These are phyloP conservation scores for Agrochola lychnidis DNA, from an alignment of 2,888 invertebrate species.

Conservation along the genomic window DNA sequence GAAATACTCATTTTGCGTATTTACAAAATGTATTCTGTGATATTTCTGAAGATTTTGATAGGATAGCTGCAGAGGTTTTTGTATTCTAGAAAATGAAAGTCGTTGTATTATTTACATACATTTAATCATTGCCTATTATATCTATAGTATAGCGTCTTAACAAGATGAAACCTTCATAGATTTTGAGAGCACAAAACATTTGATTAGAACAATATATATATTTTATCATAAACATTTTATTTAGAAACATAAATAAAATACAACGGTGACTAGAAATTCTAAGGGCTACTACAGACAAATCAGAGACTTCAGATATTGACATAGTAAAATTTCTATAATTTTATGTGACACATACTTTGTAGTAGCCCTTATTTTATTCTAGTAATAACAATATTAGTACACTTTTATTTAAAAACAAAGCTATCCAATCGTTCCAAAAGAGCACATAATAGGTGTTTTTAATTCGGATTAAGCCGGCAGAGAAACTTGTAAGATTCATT, in stretches of 20 bases:
- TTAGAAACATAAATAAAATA: conserved; percentile 58
- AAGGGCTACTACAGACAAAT: conserved; percentile 47
- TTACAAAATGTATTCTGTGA: background rate
- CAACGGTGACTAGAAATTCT: conserved; percentile 36
- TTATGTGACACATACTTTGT: conserved; percentile 5
- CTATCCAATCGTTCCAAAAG: conserved; percentile 24
- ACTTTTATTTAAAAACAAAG: conserved; percentile 33
- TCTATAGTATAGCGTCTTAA: conserved; percentile 80
- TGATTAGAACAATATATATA: conserved; percentile 61
- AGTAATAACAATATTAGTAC: conserved; percentile 49
- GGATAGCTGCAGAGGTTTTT: background rate
- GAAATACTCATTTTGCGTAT: background rate
- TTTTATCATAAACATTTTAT: conserved; percentile 64
- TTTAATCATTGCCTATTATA: conserved; percentile 82
- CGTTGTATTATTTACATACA: conserved; percentile 82
- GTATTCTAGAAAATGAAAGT: conserved; percentile 64
- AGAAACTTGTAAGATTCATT: conserved; percentile 71
- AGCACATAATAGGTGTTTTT: conserved; percentile 37
- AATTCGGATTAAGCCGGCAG: conserved; percentile 62
- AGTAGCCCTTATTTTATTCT: conserved; percentile 34
- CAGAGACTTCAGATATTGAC: background rate
- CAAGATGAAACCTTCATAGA: conserved; percentile 72
- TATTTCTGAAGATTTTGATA: background rate
- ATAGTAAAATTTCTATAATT: conserved; percentile 3
- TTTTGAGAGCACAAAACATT: conserved; percentile 67